Percentiles rank a stretch among this genome's conserved stretches.
Evolutionary conservation across 64 coral and sea anemone species (phyloP).

Genomic region (Montipora sp.): DNA sequence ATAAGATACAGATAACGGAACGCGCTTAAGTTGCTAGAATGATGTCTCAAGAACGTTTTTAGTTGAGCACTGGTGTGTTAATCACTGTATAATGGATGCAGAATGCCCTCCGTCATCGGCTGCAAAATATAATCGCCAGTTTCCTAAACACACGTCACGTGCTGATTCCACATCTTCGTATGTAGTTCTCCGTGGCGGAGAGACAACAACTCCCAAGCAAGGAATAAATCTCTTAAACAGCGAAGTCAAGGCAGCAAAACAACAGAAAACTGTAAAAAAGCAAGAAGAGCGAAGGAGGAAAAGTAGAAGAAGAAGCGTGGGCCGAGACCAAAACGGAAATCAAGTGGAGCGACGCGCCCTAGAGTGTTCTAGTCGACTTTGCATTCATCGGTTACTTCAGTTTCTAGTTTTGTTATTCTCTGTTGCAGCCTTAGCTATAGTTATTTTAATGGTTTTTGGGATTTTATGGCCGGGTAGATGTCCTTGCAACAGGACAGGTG

Average conservation of each 20-base stretch:
- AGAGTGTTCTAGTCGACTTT: not conserved
- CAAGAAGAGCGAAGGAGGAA: not conserved
- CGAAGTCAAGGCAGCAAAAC: conserved; percentile 3
- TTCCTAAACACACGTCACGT: not conserved
- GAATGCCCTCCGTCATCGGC: not conserved
- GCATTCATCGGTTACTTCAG: conserved; percentile 44
- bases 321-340: not conserved
- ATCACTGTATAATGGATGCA: not conserved
- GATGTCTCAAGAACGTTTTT: not conserved
- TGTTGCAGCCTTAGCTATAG: conserved; percentile 20
- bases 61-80: not conserved
- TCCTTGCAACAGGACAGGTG: not conserved
- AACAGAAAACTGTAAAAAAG: not conserved
- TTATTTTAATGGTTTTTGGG: conserved; percentile 53
- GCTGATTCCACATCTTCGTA: not conserved
- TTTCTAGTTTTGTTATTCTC: conserved; percentile 61
- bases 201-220: not conserved
- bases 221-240: not conserved
- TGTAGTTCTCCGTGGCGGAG: not conserved
- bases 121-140: not conserved
- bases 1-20: not conserved
- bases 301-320: not conserved
- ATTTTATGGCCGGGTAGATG: conserved; percentile 29
- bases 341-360: not conserved
- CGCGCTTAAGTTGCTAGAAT: not conserved